Evolutionary conservation across 1,140 invertebrate species (phyloP), one percentile per base, ranked within the genome.

Genomic region (Papilio xuthus): DNA sequence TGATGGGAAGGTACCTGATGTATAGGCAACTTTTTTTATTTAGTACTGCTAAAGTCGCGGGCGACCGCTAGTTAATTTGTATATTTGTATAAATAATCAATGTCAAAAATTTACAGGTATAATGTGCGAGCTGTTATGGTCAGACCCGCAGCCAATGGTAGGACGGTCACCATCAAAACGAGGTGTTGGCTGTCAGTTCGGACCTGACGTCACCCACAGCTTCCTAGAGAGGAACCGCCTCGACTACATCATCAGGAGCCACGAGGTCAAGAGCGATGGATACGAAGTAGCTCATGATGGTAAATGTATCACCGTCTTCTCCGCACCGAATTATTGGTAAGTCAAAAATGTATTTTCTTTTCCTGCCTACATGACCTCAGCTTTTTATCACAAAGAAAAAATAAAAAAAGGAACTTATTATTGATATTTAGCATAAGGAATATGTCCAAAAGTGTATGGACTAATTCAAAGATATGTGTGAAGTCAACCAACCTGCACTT

Each of bases 61-160:
- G n/a, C n/a, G n/a, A n/a, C n/a, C n/a, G n/a, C n/a, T n/a, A n/a
- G n/a, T n/a, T 20, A 26, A 8, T 73, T 50, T 18, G 8, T 73
- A 50, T 63, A 28, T 47, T 72, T 53, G 7, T 73, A 26, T 41
- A 75, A 37, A 37, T 73, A 10, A 13, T 73, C 8, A 4, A 44
- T 32, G 37, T 50, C 42, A 37, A 26, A 23, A 4, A 47, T 42
- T 82, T 79, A 9, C 85, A 94, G 93, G 97, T 81, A 94, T 98
- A 53, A 99, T 99, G 99, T 99, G 98, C 91, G 99, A 99, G 90
- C 94, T 99, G 72, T 94, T 99, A 10, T 99, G 99, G 99, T 99
- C 98, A 0, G 99, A 99, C 95, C 99, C 99, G 0, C 99, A 99
- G 90, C 96, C 97, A 10, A 96, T 97, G 90, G 86, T 90, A 69